phyloP scores from a whole-genome alignment of 1,140 invertebrate genomes.

The Nephila pilipes region DNA sequence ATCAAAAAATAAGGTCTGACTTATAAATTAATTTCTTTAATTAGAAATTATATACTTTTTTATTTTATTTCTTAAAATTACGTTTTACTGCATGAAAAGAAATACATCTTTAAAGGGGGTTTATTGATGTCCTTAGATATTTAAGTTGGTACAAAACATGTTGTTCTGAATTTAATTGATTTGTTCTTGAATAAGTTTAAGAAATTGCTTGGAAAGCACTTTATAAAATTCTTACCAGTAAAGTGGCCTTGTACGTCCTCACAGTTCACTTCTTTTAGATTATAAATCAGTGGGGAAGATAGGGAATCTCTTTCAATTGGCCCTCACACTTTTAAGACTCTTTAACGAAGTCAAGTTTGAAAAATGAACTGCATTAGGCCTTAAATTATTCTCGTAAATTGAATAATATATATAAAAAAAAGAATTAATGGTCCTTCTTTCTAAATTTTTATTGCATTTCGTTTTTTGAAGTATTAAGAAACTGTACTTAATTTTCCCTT shows the following conservation, averaged over 20 bases:
- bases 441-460: neutral
- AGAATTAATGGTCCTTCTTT: neutral
- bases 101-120: too few species aligned
- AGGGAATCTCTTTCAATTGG: neutral
- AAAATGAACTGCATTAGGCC: neutral
- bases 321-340: neutral
- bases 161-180: neutral
- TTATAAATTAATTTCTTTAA: too few species aligned
- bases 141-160: neutral
- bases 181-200: neutral
- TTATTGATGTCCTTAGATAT: too few species aligned
- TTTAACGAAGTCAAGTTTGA: conserved; percentile 31
- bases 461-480: neutral
- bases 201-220: neutral
- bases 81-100: too few species aligned
- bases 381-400: neutral
- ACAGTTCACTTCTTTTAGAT: neutral
- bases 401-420: neutral
- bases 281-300: conserved; percentile 25
- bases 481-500: too few species aligned
- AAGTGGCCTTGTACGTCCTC: neutral
- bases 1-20: too few species aligned
- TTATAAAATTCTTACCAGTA: neutral
- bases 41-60: too few species aligned
- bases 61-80: too few species aligned